phyloP scores from a whole-genome alignment of 2,888 invertebrate genomes.

The Tromatobia lineatoria region DNA sequence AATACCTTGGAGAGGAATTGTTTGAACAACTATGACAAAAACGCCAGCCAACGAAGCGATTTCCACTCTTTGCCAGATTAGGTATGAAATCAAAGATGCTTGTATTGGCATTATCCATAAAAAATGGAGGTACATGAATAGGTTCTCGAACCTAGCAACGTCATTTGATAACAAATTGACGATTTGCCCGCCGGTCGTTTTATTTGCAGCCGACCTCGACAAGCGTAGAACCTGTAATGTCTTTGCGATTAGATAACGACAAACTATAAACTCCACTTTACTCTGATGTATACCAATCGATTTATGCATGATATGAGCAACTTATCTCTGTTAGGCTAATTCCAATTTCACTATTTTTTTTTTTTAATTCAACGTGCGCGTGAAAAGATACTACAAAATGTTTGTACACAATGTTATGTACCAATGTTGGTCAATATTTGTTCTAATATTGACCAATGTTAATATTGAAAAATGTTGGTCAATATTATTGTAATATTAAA shows the following conservation, averaged over 20 bases:
- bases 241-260: constrained; percentile 13
- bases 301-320: too few species aligned
- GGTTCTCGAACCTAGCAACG: constrained; percentile 92
- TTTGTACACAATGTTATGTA: too few species aligned
- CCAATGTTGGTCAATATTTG: too few species aligned
- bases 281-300: too few species aligned
- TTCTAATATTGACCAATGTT: too few species aligned
- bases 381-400: too few species aligned
- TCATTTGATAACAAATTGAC: constrained; percentile 95
- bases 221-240: constrained; percentile 85
- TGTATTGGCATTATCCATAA: constrained; percentile 94
- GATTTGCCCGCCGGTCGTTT: constrained; percentile 89
- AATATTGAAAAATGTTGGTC: too few species aligned
- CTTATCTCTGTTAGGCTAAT: too few species aligned
- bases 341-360: too few species aligned
- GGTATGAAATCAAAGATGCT: constrained; percentile 88
- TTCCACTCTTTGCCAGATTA: constrained; percentile 87
- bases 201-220: constrained; percentile 77
- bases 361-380: too few species aligned
- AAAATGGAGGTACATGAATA: constrained; percentile 90
- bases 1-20: constrained; percentile 86
- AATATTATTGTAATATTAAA: too few species aligned
- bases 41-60: constrained; percentile 88
- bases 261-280: not conserved
- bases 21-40: constrained; percentile 86